Evolutionary conservation across 2,113 vertebrate genomes (phyloP).

Genomic region (Cyphomyrus plagiostoma): DNA sequence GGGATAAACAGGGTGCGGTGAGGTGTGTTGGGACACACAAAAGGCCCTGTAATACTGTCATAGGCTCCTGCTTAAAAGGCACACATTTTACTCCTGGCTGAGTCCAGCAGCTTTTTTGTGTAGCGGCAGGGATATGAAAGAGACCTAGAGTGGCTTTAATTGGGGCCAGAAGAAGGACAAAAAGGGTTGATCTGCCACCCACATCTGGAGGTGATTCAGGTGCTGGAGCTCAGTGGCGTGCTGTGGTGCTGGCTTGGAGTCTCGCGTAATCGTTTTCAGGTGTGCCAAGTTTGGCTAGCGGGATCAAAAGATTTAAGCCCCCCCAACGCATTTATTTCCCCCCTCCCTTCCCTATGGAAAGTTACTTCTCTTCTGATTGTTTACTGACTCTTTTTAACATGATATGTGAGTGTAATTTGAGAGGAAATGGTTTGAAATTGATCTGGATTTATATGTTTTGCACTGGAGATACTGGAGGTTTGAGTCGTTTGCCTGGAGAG

Average conservation of each 20-base stretch:
- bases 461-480: background rate
- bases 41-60: background rate
- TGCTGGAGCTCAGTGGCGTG: background rate
- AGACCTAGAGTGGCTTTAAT: background rate
- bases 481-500: background rate
- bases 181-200: background rate
- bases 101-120: background rate
- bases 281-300: background rate
- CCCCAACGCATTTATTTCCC: background rate
- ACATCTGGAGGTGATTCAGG: conserved; percentile 6
- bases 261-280: background rate
- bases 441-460: background rate
- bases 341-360: background rate
- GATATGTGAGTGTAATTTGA: background rate
- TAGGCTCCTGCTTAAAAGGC: background rate
- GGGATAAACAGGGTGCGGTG: background rate
- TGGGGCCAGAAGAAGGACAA: background rate
- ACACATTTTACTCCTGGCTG: background rate
- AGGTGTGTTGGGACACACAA: background rate
- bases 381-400: background rate
- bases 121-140: background rate
- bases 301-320: background rate
- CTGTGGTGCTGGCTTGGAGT: background rate
- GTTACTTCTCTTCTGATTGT: background rate
- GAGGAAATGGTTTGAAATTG: background rate